Evolutionary conservation across 2,113 vertebrate species (phyloP).

Genomic region (Pollimyrus isidori): DNA sequence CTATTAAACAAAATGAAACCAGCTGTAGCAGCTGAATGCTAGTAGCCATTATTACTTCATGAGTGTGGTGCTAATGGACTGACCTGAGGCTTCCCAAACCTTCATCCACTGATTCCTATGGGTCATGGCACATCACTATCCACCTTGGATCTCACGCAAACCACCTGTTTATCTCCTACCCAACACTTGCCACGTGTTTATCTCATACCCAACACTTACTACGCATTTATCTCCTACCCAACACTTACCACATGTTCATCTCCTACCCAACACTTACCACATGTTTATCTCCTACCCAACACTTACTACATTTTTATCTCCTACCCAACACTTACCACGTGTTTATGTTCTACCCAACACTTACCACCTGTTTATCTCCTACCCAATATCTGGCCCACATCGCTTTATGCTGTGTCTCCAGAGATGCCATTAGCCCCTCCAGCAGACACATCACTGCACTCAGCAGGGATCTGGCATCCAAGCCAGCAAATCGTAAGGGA

Average conservation of each 20-base stretch:
- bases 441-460: background rate
- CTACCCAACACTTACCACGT: background rate
- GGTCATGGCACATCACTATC: background rate
- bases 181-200: background rate
- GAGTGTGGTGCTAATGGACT: slow-evolving; percentile 16
- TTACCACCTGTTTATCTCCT: background rate
- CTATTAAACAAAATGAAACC: background rate
- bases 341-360: background rate
- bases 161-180: background rate
- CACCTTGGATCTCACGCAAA: background rate
- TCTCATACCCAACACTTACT: too few relatives aligned
- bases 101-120: background rate
- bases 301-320: background rate
- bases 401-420: slow-evolving; percentile 30
- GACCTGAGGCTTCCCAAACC: slow-evolving; percentile 18
- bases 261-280: background rate
- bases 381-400: slow-evolving; percentile 25
- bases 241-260: too few relatives aligned
- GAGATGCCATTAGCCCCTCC: background rate
- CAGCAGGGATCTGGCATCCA: slow-evolving; percentile 23
- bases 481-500: slow-evolving; percentile 31
- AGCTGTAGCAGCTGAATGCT: background rate
- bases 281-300: background rate
- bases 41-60: background rate
- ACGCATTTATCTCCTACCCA: too few relatives aligned